Evolutionary conservation across 1,140 invertebrate genomes (phyloP).

Genomic region (Ladona fulva): DNA sequence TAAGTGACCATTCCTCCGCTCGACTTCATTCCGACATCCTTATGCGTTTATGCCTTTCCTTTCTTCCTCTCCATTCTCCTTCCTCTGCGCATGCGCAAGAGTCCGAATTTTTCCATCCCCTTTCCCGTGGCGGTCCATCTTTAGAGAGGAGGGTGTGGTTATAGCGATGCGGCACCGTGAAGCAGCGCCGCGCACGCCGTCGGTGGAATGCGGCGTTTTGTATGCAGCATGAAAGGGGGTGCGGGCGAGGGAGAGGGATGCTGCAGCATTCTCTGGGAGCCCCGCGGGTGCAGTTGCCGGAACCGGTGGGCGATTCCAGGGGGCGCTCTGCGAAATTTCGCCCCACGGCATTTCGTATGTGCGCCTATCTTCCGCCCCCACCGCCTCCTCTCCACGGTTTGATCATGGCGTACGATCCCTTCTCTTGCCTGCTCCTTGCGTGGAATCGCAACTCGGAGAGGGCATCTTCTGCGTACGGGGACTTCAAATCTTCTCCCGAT

Average conservation of each 20-base stretch:
- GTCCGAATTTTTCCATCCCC: not conserved
- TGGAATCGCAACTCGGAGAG: not conserved
- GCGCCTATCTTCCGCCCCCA: not conserved
- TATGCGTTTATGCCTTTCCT: not conserved
- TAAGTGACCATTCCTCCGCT: not conserved
- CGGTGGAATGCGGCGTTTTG: not conserved
- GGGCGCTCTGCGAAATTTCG: not conserved
- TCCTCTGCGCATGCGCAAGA: not conserved
- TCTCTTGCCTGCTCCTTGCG: not conserved
- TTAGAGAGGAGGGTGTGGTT: not conserved
- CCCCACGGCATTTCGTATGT: not conserved
- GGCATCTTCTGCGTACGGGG: not conserved
- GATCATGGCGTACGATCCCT: not conserved
- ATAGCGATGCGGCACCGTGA: not conserved
- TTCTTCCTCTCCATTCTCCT: not conserved
- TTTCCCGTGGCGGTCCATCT: not conserved
- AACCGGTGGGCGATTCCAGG: not conserved
- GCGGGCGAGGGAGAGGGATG: not conserved
- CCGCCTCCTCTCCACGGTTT: not conserved
- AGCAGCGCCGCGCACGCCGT: not conserved
- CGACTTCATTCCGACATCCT: too few species aligned
- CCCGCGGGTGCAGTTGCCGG: conserved; percentile 3
- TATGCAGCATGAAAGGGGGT: not conserved
- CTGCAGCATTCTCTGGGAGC: not conserved
- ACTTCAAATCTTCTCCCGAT: not conserved